Conservation (phyloP, 2,113 vertebrate species). For the Pristiophorus japonicus region DNA sequence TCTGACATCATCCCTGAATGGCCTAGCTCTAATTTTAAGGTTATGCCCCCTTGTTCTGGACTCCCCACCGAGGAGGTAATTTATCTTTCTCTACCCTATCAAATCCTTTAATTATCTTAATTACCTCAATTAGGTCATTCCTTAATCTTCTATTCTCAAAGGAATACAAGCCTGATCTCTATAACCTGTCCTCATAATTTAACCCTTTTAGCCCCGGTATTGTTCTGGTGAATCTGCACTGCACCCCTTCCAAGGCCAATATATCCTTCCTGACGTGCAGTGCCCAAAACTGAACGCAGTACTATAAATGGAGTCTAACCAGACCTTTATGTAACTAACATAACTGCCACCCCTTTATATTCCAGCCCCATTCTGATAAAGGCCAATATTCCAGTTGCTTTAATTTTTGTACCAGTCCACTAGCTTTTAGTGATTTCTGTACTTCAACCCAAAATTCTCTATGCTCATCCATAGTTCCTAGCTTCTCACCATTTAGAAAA, state of each 20-base stretch:
- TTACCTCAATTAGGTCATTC: not conserved
- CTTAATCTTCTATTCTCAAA: not conserved
- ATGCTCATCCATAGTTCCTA: not conserved
- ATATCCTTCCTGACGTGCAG: not conserved
- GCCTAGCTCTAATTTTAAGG: too few species aligned
- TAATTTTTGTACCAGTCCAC: not conserved
- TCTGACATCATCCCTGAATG: not conserved
- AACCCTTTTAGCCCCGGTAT: not conserved
- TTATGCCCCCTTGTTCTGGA: not conserved
- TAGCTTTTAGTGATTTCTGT: not conserved
- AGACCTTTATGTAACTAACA: not conserved
- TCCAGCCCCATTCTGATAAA: not conserved
- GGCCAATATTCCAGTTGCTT: not conserved
- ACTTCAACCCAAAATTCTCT: not conserved
- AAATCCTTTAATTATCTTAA: not conserved
- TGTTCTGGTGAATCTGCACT: too few species aligned
- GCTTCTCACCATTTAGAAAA: not conserved
- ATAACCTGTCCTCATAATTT: not conserved
- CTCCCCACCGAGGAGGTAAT: too few species aligned
- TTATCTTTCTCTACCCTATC: not conserved
- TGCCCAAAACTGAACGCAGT: not conserved
- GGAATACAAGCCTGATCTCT: not conserved
- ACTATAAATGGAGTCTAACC: too few species aligned
- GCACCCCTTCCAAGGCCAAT: too few species aligned
- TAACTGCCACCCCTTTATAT: not conserved